Conservation (phyloP, 1,140 invertebrate genomes). For the Apolygus lucorum region DNA sequence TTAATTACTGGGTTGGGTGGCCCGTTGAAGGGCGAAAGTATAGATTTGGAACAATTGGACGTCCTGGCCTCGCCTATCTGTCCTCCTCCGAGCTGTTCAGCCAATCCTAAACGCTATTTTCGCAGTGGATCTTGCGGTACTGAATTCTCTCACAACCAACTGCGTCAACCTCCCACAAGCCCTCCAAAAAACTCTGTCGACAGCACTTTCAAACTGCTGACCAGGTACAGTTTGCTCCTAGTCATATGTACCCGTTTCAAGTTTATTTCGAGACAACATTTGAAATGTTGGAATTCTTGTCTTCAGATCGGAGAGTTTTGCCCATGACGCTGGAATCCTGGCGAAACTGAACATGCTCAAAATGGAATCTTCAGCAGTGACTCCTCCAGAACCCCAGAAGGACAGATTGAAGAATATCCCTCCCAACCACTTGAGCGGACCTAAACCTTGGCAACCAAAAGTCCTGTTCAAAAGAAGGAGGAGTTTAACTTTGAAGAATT, state of each 20-base stretch:
- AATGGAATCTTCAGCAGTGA: constrained; percentile 20
- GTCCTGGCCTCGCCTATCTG: not conserved
- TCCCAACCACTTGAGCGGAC: not conserved
- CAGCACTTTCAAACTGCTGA: constrained; percentile 23
- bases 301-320: constrained; percentile 60
- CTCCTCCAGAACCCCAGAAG: not conserved
- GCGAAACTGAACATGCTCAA: constrained; percentile 52
- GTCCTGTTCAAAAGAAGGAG: constrained; percentile 20
- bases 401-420: not conserved
- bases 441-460: constrained; percentile 7
- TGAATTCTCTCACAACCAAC: constrained; percentile 29
- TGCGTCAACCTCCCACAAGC: constrained; percentile 24
- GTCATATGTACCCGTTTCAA: too few species aligned
- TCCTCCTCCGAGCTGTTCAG: not conserved
- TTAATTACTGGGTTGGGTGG: constrained; percentile 43
- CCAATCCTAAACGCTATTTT: constrained; percentile 13
- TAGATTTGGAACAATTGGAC: constrained; percentile 28
- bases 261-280: too few species aligned
- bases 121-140: constrained; percentile 34
- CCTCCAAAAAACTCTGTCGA: constrained; percentile 25
- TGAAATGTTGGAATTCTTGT: not conserved
- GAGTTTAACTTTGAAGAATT: constrained; percentile 30
- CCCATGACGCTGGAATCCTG: constrained; percentile 63
- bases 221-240: constrained; percentile 10
- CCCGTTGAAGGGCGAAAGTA: constrained; percentile 25